Base-by-base conservation (phyloP, 2,888 invertebrate genomes). In the Oscheius myriophilus region DNA sequence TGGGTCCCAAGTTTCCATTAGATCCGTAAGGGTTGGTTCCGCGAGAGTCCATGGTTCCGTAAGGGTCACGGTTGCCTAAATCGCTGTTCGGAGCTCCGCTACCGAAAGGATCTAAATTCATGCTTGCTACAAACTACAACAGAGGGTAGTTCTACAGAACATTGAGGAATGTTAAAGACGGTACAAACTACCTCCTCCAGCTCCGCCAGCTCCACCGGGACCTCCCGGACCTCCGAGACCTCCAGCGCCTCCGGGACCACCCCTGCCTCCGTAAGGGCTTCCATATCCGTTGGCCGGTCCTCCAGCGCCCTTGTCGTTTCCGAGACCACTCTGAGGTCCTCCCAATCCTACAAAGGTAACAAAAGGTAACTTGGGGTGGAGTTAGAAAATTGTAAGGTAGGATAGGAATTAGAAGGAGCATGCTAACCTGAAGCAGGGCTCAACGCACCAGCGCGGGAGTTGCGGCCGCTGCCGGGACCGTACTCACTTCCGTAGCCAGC, bases 391-490 rank as follows among this genome's bases (percentile, higher is more conserved):
- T 54, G n/a, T 25, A 16, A 16, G 26, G 9, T 25, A 54, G 26
- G 52, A 43, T 9, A 14, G 33, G 21, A 43, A 53, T 63, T 53
- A 63, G 51, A 25, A 49, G 49, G n/a, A 39, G 41, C 9, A 54
- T 21, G 51, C 63, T 49, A 25, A 65, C 65, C 65, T 55, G 65
- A 25, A 41, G 67, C 51, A 18, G 67, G 67, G 51, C 67, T 67
- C 23, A 67, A 53, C 52, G 67, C 67, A 51, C 67, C 76, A 43
- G 75, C 73, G n/a, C 78, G 70, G 26, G 78, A 78, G 54, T 73
- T 78, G 69, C 78, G 64, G 49, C 78, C 78, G 42, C 72, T 72
- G 69, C 78, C 78, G 18, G 75, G 78, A n/a, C 78, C 78, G 23
- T 78, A 78, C 51, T 78, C 78, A 46, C 78, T 78, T 53, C 73